phyloP scores from a whole-genome alignment of 2,113 vertebrate genomes.

The Dasyprocta punctata region DNA sequence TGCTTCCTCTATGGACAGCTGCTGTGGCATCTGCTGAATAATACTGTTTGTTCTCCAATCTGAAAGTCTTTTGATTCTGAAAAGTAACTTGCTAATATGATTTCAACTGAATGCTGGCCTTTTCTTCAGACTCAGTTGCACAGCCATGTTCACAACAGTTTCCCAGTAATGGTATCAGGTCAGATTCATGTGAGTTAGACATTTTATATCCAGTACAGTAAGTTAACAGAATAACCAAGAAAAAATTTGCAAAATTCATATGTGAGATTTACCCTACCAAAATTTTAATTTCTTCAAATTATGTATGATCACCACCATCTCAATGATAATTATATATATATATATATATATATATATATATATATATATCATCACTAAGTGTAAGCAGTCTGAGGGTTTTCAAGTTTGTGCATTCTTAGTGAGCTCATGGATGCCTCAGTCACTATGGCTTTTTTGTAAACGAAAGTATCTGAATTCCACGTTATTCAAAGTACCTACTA shows the following conservation, averaged over 20 bases:
- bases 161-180: not conserved
- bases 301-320: no score
- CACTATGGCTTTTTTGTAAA: not conserved
- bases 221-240: not conserved
- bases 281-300: not conserved
- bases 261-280: not conserved
- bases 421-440: not conserved
- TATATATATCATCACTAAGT: not conserved
- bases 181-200: not conserved
- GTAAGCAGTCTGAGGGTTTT: not conserved
- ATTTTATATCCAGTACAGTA: not conserved
- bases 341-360: no score
- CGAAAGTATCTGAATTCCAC: not conserved
- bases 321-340: no score
- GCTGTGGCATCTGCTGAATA: not conserved
- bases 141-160: not conserved
- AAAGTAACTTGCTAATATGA: not conserved
- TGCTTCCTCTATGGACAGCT: not conserved
- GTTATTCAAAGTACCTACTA: not conserved
- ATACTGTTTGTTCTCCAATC: no score
- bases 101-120: not conserved
- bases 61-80: not conserved
- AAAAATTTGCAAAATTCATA: not conserved
- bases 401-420: not conserved
- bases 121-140: not conserved